phyloP scores from a whole-genome alignment of 2,888 invertebrate species.

The Apamea crenata region DNA sequence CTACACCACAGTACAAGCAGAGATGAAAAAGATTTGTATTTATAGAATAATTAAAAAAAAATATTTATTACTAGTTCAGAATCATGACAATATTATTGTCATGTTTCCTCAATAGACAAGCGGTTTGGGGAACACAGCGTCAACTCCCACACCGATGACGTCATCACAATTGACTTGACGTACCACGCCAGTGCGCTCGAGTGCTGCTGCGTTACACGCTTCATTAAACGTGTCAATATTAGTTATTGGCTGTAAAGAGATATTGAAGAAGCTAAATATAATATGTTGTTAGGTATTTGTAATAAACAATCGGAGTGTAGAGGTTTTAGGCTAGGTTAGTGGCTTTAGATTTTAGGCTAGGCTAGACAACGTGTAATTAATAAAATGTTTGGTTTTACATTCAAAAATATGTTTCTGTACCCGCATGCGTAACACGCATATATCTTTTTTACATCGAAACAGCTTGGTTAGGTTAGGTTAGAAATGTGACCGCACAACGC shows the following conservation, averaged over 20 bases:
- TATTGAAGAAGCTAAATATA: conserved; percentile 17
- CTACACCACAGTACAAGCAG: too few species aligned
- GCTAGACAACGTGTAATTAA: too few species aligned
- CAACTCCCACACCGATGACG: conserved; percentile 16
- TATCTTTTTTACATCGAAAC: too few species aligned
- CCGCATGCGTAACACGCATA: too few species aligned
- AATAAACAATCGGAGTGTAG: background rate
- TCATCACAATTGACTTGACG: conserved; percentile 33
- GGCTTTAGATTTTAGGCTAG: too few species aligned
- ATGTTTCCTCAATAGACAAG: background rate
- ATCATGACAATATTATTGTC: background rate
- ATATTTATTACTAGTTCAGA: background rate
- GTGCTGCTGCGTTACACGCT: conserved; percentile 47
- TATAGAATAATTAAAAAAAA: too few species aligned
- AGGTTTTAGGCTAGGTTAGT: background rate
- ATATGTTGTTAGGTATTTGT: background rate
- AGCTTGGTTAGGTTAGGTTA: too few species aligned
- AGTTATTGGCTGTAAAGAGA: conserved; percentile 45
- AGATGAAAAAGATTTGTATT: too few species aligned
- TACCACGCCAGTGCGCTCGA: conserved; percentile 34
- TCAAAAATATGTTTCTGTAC: too few species aligned
- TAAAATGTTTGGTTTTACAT: too few species aligned
- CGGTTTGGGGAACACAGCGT: background rate
- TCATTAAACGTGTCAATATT: conserved; percentile 62
- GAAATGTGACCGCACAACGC: too few species aligned